Percentiles rank a stretch among this genome's conserved stretches.
phyloP scores from a whole-genome alignment of 2,113 vertebrate genomes.

The Vicugna pacos region DNA sequence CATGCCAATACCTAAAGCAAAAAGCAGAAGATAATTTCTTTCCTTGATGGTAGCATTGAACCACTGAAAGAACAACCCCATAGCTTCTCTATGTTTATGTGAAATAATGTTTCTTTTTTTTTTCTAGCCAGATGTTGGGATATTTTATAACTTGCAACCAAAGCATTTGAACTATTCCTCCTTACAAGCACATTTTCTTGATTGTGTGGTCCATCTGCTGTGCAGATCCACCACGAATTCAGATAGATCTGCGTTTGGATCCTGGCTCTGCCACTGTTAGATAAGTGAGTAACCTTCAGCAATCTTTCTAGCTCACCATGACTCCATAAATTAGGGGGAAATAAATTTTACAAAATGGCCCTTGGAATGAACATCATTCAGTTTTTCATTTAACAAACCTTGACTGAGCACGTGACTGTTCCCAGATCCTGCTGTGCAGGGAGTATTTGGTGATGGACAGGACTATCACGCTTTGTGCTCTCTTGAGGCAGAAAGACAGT shows the following conservation, averaged over 20 bases:
- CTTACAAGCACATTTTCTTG: background rate
- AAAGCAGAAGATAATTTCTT: background rate
- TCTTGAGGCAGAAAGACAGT: background rate
- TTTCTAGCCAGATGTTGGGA: background rate
- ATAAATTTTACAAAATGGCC: background rate
- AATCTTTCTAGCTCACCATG: background rate
- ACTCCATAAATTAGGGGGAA: background rate
- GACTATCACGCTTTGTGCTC: background rate
- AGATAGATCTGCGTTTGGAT: background rate
- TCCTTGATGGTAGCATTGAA: background rate
- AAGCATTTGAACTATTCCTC: background rate
- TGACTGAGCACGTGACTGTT: background rate
- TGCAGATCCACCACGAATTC: background rate
- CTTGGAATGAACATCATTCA: background rate
- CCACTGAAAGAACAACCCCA: background rate
- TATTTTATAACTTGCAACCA: background rate
- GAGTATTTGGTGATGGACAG: background rate
- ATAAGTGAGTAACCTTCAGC: background rate
- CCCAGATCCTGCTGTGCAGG: background rate
- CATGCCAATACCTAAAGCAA: background rate
- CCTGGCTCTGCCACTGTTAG: background rate
- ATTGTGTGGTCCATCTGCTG: background rate
- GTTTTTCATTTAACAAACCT: conserved; percentile 10
- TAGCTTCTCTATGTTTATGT: background rate
- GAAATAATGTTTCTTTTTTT: background rate